A percentile compares a stretch with the other conserved stretches of the same genome.
These are phyloP conservation scores for Campoplex nolae DNA, from an alignment of 2,888 invertebrate genomes.

Conservation along the genomic window DNA sequence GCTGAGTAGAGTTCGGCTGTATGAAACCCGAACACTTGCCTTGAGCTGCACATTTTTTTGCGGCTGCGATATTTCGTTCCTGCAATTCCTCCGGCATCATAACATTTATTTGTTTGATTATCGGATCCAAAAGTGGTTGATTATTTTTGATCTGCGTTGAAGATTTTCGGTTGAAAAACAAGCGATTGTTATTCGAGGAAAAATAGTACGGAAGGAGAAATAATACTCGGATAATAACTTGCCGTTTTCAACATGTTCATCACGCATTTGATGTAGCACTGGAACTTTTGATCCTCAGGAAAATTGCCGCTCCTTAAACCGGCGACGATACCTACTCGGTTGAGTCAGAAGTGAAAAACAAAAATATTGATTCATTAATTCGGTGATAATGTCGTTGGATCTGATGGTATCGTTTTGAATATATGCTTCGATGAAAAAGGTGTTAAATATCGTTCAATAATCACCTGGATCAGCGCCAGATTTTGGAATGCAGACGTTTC, in stretches of 20 bases:
- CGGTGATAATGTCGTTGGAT: not conserved
- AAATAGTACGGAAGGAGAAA: not conserved
- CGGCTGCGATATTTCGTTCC: conserved; percentile 56
- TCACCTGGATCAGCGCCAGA: conserved; percentile 87
- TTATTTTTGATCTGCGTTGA: conserved; percentile 78
- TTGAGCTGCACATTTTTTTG: conserved; percentile 61
- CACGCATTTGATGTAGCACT: conserved; percentile 86
- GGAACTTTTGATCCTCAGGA: conserved; percentile 73
- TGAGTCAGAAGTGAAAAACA: not conserved
- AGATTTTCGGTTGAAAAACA: not conserved
- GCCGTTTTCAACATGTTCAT: conserved; percentile 86
- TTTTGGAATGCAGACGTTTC: conserved; percentile 89
- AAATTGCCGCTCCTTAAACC: conserved; percentile 73
- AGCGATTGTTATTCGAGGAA: not conserved
- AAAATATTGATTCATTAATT: not conserved
- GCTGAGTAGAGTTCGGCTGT: not conserved
- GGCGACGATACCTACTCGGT: conserved; percentile 72
- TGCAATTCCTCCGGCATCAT: conserved; percentile 70
- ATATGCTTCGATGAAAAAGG: not conserved
- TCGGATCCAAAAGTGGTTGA: conserved; percentile 85
- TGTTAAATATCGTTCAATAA: not conserved
- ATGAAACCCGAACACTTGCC: conserved; percentile 62
- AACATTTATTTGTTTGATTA: conserved; percentile 84
- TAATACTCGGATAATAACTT: conserved; percentile 68
- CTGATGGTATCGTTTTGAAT: no score